Conservation (phyloP, 2,888 invertebrate genomes). For the Drosophila niveifrons region DNA sequence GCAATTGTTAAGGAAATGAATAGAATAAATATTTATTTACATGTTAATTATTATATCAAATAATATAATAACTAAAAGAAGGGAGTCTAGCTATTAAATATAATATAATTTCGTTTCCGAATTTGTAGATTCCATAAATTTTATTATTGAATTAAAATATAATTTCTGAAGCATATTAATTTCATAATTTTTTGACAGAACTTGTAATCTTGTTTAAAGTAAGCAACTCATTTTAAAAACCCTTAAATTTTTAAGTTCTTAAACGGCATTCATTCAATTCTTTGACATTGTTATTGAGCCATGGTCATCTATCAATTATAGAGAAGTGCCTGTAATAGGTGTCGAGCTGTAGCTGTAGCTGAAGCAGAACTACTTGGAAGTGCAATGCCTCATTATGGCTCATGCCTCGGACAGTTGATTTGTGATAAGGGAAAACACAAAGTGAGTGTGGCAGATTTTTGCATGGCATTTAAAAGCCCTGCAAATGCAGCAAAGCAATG, state of each 20-base stretch:
- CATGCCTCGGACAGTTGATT: conserved; percentile 9
- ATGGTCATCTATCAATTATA: conserved; percentile 4
- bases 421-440: conserved; percentile 42
- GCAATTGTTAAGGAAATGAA: too few species aligned
- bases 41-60: too few species aligned
- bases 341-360: conserved; percentile 26
- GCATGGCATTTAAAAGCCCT: conserved; percentile 41
- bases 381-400: conserved; percentile 48
- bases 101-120: too few species aligned
- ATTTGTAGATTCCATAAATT: too few species aligned
- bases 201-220: too few species aligned
- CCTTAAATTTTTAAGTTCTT: not conserved
- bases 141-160: too few species aligned
- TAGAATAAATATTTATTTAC: too few species aligned
- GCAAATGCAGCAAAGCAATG: conserved; percentile 27
- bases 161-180: too few species aligned
- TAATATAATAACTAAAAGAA: too few species aligned
- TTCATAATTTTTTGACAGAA: too few species aligned
- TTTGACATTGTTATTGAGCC: not conserved
- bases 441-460: conserved; percentile 48
- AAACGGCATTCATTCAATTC: not conserved
- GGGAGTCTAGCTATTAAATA: too few species aligned
- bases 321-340: conserved; percentile 34
- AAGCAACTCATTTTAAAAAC: not conserved
- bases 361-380: conserved; percentile 41